Percentiles rank a stretch among this genome's conserved stretches.
phyloP scores from a whole-genome alignment of 2,888 invertebrate species.

The Leptinotarsa rubiginosa region DNA sequence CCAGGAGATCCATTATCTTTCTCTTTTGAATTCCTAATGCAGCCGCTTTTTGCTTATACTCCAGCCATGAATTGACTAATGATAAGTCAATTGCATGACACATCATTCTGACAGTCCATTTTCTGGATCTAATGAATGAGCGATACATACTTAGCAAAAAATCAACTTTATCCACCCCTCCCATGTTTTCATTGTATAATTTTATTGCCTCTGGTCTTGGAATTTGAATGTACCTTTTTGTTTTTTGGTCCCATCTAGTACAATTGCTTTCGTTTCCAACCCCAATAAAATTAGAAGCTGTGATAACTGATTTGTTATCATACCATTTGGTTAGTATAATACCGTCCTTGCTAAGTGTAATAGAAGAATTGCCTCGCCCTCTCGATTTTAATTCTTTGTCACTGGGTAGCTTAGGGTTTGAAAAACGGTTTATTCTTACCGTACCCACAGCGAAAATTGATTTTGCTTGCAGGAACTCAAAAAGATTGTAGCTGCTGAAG shows the following conservation, averaged over 20 bases:
- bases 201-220: conserved; percentile 17
- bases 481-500: conserved; percentile 41
- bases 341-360: conserved; percentile 17
- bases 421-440: conserved; percentile 16
- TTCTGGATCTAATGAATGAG: conserved; percentile 17
- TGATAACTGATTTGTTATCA: neutral
- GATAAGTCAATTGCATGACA: conserved; percentile 18
- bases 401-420: conserved; percentile 12
- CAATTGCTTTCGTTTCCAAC: neutral
- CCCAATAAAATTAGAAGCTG: neutral
- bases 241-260: conserved; percentile 15
- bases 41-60: conserved; percentile 3
- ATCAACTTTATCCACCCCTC: conserved; percentile 2
- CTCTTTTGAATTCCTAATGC: conserved; percentile 14
- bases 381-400: conserved; percentile 13
- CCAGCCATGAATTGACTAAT: conserved; percentile 26
- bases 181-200: conserved; percentile 19
- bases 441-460: conserved; percentile 17
- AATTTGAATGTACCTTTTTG: conserved; percentile 14
- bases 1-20: conserved; percentile 21
- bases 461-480: conserved; percentile 30
- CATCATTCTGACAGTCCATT: conserved; percentile 13
- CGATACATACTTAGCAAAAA: conserved; percentile 9
- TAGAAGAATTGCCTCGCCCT: conserved; percentile 15
- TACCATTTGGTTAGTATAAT: conserved; percentile 5